Evolutionary conservation across 2,797 vertebrate species (phyloP).

Genomic region (Protonibea diacanthus): DNA sequence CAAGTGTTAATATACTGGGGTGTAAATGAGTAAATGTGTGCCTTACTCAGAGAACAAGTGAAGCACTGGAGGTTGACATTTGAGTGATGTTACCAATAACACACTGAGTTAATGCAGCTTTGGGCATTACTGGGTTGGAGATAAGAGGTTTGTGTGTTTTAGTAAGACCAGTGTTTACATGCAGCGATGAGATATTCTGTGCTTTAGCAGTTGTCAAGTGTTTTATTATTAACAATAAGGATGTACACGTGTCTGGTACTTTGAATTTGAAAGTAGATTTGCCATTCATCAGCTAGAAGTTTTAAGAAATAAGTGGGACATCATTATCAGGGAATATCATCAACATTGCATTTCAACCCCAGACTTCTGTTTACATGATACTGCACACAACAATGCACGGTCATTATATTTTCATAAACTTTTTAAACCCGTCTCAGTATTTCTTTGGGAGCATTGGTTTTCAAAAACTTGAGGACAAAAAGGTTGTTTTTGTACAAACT

Average conservation of each 20-base stretch:
- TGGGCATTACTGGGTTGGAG: slow-evolving; percentile 16
- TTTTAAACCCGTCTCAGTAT: slow-evolving; percentile 74
- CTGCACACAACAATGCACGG: slow-evolving; percentile 36
- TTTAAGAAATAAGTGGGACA: slow-evolving; percentile 34
- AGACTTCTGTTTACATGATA: slow-evolving; percentile 44
- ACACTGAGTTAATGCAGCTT: slow-evolving; percentile 34
- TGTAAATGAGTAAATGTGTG: slow-evolving; percentile 45
- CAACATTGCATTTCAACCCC: slow-evolving; percentile 33
- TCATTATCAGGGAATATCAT: slow-evolving; percentile 20
- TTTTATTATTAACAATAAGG: slow-evolving; percentile 31
- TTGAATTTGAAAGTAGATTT: slow-evolving; percentile 21
- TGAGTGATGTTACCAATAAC: slow-evolving; percentile 45
- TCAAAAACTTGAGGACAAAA: slow-evolving; percentile 64
- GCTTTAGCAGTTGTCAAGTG: slow-evolving; percentile 25
- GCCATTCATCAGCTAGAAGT: slow-evolving; percentile 1
- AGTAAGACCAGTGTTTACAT: slow-evolving; percentile 43
- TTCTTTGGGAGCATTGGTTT: slow-evolving; percentile 78
- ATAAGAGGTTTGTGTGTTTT: slow-evolving; percentile 36
- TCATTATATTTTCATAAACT: slow-evolving; percentile 53
- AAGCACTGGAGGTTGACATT: slow-evolving; percentile 41
- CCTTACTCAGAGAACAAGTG: slow-evolving; percentile 28
- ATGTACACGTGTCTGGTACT: slow-evolving; percentile 20
- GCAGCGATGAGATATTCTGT: slow-evolving; percentile 21
- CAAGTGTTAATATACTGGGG: slow-evolving; percentile 51
- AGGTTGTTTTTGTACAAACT: slow-evolving; percentile 67